phyloP scores from a whole-genome alignment of 2,113 vertebrate genomes.

The Stercorarius parasiticus region DNA sequence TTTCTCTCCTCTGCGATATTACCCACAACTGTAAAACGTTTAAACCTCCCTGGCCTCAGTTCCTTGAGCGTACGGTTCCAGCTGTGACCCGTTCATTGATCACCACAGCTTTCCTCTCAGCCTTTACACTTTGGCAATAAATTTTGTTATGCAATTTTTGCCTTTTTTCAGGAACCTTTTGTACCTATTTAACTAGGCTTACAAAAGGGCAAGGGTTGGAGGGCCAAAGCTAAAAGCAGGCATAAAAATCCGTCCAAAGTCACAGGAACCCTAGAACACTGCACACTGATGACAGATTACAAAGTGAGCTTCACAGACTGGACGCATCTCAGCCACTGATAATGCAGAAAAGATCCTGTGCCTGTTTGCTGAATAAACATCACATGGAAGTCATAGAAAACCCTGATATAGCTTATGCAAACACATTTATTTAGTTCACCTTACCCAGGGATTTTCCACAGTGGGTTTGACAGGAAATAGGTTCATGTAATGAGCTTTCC shows the following conservation, averaged over 20 bases:
- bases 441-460: background rate
- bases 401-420: slow-evolving; percentile 21
- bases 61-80: background rate
- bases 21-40: background rate
- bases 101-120: background rate
- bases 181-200: slow-evolving; percentile 44
- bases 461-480: background rate
- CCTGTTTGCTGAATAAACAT: slow-evolving; percentile 52
- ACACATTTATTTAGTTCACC: background rate
- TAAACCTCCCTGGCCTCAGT: background rate
- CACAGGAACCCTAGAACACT: background rate
- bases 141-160: background rate
- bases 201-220: background rate
- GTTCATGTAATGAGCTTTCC: background rate
- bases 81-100: background rate
- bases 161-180: background rate
- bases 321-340: background rate
- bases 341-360: slow-evolving; percentile 21
- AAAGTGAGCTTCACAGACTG: background rate
- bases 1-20: background rate
- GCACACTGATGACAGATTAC: background rate
- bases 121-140: background rate
- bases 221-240: background rate
- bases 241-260: background rate
- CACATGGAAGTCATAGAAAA: slow-evolving; percentile 48